Percentiles rank a stretch among this genome's conserved stretches.
phyloP scores from a whole-genome alignment of 2,797 vertebrate species.

The Sebastes cheni region DNA sequence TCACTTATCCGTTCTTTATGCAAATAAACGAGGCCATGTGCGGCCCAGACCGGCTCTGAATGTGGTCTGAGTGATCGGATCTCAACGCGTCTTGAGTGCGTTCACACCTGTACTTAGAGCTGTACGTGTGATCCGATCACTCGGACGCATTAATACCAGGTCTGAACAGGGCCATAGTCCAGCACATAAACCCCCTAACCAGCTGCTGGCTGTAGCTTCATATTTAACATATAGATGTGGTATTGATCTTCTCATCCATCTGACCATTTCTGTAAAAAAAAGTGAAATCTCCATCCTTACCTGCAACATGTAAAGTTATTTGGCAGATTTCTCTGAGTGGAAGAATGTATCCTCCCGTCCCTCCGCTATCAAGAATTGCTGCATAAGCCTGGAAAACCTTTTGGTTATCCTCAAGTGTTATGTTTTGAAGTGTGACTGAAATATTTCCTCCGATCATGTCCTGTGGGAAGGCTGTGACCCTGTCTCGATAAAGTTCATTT shows the following conservation, averaged over 20 bases:
- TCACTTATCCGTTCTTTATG: no score
- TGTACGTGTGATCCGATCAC: no score
- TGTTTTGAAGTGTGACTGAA: background rate
- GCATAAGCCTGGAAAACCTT: background rate
- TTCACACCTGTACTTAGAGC: no score
- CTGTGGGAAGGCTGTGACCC: background rate
- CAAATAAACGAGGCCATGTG: no score
- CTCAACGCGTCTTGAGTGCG: no score
- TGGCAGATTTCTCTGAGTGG: background rate
- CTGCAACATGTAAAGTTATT: background rate
- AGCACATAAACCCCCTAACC: no score
- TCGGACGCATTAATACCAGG: no score
- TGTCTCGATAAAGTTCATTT: background rate
- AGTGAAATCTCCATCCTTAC: background rate
- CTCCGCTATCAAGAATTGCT: background rate
- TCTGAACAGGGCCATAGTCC: no score
- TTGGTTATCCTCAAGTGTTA: background rate
- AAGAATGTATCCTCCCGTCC: rapidly evolving
- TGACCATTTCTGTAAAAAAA: background rate
- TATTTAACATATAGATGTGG: no score
- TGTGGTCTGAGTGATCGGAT: no score
- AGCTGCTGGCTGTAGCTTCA: no score
- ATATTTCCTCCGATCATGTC: background rate
- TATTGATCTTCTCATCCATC: background rate
- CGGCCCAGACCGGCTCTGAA: no score